phyloP scores from a whole-genome alignment of 2,888 invertebrate species.

The Petrolisthes cinctipes region DNA sequence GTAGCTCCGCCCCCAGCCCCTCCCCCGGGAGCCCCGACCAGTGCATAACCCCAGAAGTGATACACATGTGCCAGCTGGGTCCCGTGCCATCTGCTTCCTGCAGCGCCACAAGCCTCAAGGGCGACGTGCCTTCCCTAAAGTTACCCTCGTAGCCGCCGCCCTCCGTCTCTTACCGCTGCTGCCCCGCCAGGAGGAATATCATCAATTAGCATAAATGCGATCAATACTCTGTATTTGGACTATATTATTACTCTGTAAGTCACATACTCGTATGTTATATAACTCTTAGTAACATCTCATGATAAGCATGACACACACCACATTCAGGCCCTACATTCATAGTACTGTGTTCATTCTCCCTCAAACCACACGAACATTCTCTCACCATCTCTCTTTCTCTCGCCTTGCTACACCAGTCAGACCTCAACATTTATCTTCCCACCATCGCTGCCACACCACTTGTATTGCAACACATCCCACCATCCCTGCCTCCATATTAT shows the following conservation, averaged over 20 bases:
- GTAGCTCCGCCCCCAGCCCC: conserved; percentile 41
- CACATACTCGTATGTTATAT: neutral
- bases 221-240: conserved; percentile 32
- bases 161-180: neutral
- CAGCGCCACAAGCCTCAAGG: conserved; percentile 7
- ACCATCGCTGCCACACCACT: conserved; percentile 21
- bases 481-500: neutral
- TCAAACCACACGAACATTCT: neutral
- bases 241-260: conserved; percentile 31
- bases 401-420: neutral
- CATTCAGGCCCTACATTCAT: neutral
- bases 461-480: conserved; percentile 22
- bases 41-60: conserved; percentile 47
- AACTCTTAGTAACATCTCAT: conserved; percentile 18
- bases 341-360: neutral
- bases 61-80: conserved; percentile 57
- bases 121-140: conserved; percentile 1
- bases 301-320: neutral
- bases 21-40: conserved; percentile 32
- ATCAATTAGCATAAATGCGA: conserved; percentile 29
- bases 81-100: conserved; percentile 45
- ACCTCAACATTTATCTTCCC: neutral
- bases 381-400: neutral
- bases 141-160: neutral
- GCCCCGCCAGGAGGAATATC: neutral